Conservation (phyloP, 1,140 invertebrate genomes). For the Euwallacea similis region DNA sequence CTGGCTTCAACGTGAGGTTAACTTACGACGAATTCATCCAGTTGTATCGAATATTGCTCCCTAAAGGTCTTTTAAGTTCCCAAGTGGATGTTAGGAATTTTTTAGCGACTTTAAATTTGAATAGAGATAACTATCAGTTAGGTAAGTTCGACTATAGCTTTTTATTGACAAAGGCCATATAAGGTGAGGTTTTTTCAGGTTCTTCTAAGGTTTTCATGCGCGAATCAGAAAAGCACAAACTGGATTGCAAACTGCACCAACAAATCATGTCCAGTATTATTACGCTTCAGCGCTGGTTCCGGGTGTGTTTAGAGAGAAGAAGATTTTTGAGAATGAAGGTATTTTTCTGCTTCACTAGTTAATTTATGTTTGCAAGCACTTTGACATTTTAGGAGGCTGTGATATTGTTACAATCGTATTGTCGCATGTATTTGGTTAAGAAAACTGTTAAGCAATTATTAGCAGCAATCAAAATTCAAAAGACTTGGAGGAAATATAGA, state of each 20-base stretch:
- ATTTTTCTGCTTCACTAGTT: not conserved
- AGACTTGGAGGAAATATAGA: slow-evolving; percentile 70
- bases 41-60: slow-evolving; percentile 85
- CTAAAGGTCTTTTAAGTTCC: slow-evolving; percentile 80
- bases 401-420: slow-evolving; percentile 76
- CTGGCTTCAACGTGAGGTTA: slow-evolving; percentile 91
- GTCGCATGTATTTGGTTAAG: slow-evolving; percentile 65
- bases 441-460: slow-evolving; percentile 55
- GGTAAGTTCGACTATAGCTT: slow-evolving; percentile 53
- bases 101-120: slow-evolving; percentile 76
- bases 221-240: slow-evolving; percentile 90
- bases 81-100: slow-evolving; percentile 80
- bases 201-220: slow-evolving; percentile 88
- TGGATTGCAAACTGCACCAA: slow-evolving; percentile 89
- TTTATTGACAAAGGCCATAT: no score
- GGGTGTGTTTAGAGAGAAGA: slow-evolving; percentile 75
- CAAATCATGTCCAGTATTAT: slow-evolving; percentile 92
- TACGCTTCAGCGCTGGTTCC: slow-evolving; percentile 89
- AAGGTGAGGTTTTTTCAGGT: slow-evolving; percentile 38
- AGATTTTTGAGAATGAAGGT: slow-evolving; percentile 69
- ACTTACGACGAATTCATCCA: slow-evolving; percentile 95
- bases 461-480: slow-evolving; percentile 77
- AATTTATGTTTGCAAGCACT: slow-evolving; percentile 51
- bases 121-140: slow-evolving; percentile 89
- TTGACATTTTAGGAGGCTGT: slow-evolving; percentile 61